Conservation (phyloP, 1,140 invertebrate species). For the Drosophila albomicans region DNA sequence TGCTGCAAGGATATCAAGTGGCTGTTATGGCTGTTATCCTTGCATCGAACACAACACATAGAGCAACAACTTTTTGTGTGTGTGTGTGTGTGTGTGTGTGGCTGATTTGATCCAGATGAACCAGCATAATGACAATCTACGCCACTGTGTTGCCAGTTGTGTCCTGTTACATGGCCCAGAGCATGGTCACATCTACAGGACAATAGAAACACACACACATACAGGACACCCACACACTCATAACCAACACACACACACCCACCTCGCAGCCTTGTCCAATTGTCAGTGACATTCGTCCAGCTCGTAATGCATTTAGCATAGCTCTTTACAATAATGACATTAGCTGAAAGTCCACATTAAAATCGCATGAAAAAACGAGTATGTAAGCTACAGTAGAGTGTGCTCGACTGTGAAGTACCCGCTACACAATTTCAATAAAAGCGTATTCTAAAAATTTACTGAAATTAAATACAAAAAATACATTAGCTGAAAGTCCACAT, state of each 20-base stretch:
- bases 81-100: too few species aligned
- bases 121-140: conserved; percentile 32
- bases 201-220: not conserved
- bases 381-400: too few species aligned
- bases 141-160: conserved; percentile 17
- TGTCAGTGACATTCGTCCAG: not conserved
- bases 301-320: conserved; percentile 2
- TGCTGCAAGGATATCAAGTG: conserved; percentile 18
- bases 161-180: not conserved
- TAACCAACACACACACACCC: too few species aligned
- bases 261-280: conserved; percentile 3
- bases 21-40: conserved; percentile 18
- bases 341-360: not conserved
- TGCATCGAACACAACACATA: conserved; percentile 1
- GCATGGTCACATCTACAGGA: not conserved
- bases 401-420: too few species aligned
- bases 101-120: conserved; percentile 17
- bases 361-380: too few species aligned
- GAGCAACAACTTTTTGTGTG: too few species aligned
- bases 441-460: too few species aligned
- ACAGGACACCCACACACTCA: too few species aligned
- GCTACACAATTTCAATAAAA: too few species aligned
- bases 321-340: not conserved
- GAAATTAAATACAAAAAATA: too few species aligned
- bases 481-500: too few species aligned